Percentiles rank a stretch among this genome's conserved stretches.
Conservation (phyloP, 2,113 vertebrate species). For the Colius striatus region DNA sequence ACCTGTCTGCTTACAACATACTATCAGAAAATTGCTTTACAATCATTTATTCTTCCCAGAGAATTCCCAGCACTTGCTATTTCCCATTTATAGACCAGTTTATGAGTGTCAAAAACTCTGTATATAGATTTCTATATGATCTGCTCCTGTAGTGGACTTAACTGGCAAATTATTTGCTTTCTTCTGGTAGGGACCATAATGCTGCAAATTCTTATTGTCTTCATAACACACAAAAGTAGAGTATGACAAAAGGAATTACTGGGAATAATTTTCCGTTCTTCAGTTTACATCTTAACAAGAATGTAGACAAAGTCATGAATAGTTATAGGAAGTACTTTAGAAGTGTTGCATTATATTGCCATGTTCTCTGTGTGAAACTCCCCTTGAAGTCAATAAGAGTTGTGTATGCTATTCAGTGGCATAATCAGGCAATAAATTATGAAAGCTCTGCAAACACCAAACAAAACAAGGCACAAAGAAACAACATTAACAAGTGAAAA, state of each 20-base stretch:
- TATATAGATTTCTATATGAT: not conserved
- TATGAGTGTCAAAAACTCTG: not conserved
- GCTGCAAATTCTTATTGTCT: not conserved
- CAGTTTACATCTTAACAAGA: slow-evolving; percentile 46
- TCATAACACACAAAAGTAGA: not conserved
- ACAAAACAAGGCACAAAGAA: slow-evolving; percentile 40
- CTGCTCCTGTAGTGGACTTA: not conserved
- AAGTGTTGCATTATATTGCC: slow-evolving; percentile 54
- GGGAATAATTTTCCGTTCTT: slow-evolving; percentile 58
- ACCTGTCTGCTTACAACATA: not conserved
- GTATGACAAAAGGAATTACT: slow-evolving; percentile 51
- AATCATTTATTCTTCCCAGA: not conserved
- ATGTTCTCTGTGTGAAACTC: slow-evolving; percentile 69
- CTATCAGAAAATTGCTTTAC: not conserved
- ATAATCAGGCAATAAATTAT: slow-evolving; percentile 64
- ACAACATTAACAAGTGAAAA: slow-evolving; percentile 18
- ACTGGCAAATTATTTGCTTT: not conserved
- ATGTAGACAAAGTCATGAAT: slow-evolving; percentile 65
- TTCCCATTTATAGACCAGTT: not conserved
- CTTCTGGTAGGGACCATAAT: not conserved
- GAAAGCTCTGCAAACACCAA: slow-evolving; percentile 39
- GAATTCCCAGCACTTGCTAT: not conserved
- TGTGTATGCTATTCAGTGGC: slow-evolving; percentile 34
- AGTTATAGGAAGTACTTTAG: slow-evolving; percentile 51
- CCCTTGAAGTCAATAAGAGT: slow-evolving; percentile 31